Percentiles rank a stretch among this genome's conserved stretches.
Evolutionary conservation across 2,797 vertebrate genomes (phyloP).

Genomic region (Gymnocypris eckloni): DNA sequence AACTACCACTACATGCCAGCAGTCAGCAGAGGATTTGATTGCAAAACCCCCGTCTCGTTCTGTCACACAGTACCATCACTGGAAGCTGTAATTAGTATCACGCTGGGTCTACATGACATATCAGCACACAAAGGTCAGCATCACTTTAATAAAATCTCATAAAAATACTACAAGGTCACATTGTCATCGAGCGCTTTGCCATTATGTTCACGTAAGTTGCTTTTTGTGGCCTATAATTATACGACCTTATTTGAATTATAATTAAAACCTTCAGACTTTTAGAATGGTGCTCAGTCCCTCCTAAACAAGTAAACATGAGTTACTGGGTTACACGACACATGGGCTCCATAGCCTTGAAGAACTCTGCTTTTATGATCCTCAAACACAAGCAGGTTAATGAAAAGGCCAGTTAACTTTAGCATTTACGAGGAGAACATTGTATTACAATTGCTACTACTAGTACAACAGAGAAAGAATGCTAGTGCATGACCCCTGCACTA

Average conservation of each 20-base stretch:
- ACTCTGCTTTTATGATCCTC: constrained; percentile 35
- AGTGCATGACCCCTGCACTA: constrained; percentile 43
- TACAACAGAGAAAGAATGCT: neutral
- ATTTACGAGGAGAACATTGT: constrained; percentile 32
- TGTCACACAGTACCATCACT: constrained; percentile 12
- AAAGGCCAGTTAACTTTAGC: constrained; percentile 19
- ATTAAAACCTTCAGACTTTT: neutral
- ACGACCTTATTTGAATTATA: neutral
- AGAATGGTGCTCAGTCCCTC: constrained; percentile 16
- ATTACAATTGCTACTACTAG: neutral
- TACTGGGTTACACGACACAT: constrained; percentile 22
- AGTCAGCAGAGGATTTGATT: constrained; percentile 37
- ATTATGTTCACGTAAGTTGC: neutral
- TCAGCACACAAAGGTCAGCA: neutral
- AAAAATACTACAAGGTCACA: constrained; percentile 4
- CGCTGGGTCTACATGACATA: neutral
- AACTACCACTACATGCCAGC: constrained; percentile 24
- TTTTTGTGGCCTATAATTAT: neutral
- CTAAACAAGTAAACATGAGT: constrained; percentile 24
- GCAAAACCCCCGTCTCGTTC: neutral
- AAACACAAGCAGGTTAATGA: constrained; percentile 32
- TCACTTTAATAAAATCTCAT: neutral
- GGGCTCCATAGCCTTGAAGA: constrained; percentile 17
- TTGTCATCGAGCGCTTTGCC: neutral
- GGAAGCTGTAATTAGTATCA: neutral